Conservation (phyloP, 2,797 vertebrate species). For the Eidolon dupreanum region DNA sequence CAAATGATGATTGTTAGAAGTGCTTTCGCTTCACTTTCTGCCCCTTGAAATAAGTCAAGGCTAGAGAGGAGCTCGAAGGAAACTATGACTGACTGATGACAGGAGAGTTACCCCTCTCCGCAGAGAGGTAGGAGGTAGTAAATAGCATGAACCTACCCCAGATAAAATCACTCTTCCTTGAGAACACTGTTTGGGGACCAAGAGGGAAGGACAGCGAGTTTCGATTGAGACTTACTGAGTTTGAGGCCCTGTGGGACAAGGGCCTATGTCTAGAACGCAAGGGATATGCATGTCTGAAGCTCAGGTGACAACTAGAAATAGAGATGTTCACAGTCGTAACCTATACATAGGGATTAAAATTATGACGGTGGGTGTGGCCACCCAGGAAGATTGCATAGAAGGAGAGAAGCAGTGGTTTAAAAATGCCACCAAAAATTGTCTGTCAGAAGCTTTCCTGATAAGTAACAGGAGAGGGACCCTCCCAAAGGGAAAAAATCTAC, state of each 20-base stretch:
- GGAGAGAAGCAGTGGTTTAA: background rate
- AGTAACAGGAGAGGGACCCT: background rate
- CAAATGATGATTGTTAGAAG: background rate
- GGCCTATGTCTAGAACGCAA: background rate
- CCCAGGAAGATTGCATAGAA: background rate
- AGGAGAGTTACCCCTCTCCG: background rate
- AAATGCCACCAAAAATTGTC: background rate
- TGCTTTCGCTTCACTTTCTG: background rate
- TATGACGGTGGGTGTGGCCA: background rate
- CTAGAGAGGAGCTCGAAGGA: background rate
- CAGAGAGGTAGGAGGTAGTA: background rate
- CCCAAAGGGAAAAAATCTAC: background rate
- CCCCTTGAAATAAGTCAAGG: background rate
- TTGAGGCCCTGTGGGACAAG: background rate
- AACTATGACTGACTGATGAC: background rate
- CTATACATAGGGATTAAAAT: background rate
- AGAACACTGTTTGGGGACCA: background rate
- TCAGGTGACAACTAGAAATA: background rate
- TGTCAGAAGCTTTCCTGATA: background rate
- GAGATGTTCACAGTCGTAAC: background rate
- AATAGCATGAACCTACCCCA: background rate
- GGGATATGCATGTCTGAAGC: background rate
- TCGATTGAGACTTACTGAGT: background rate
- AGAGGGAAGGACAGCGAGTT: background rate
- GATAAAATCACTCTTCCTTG: background rate